These are phyloP conservation scores for Cheirogaleus medius DNA, from an alignment of 2,113 vertebrate genomes.

Conservation along the genomic window DNA sequence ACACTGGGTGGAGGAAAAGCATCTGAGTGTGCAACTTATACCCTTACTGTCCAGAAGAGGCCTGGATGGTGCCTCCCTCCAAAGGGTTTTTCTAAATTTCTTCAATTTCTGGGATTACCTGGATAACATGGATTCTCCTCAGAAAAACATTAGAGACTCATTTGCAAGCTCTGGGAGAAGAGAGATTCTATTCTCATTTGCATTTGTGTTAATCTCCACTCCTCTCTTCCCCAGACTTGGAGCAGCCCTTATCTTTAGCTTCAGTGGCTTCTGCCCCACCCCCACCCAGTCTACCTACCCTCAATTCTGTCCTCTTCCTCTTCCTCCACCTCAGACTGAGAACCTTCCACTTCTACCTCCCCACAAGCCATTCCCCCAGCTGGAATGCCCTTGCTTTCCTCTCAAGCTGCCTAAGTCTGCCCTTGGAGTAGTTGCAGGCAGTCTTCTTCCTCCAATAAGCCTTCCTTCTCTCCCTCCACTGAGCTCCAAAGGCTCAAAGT, in stretches of 20 bases:
- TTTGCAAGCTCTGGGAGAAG: not conserved
- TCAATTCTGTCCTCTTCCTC: not conserved
- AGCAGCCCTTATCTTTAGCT: not conserved
- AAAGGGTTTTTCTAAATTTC: not conserved
- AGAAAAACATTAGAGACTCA: not conserved
- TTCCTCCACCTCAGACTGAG: not conserved
- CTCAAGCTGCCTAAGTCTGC: not conserved
- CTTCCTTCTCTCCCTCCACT: not conserved
- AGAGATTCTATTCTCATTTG: not conserved
- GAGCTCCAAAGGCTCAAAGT: not conserved
- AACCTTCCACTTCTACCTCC: not conserved
- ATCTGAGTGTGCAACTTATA: not conserved
- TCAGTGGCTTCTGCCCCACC: not conserved
- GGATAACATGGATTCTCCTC: not conserved
- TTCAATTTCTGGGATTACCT: not conserved
- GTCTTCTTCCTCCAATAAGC: not conserved
- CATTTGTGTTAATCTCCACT: not conserved
- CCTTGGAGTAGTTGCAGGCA: not conserved
- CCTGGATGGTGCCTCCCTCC: not conserved
- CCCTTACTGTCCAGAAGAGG: not conserved
- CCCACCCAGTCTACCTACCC: not conserved
- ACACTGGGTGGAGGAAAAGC: conserved; percentile 53
- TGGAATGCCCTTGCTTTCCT: not conserved
- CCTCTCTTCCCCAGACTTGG: not conserved
- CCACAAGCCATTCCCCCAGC: not conserved